Evolutionary conservation across 2,113 vertebrate genomes (phyloP).

Genomic region (Probosciger aterrimus): DNA sequence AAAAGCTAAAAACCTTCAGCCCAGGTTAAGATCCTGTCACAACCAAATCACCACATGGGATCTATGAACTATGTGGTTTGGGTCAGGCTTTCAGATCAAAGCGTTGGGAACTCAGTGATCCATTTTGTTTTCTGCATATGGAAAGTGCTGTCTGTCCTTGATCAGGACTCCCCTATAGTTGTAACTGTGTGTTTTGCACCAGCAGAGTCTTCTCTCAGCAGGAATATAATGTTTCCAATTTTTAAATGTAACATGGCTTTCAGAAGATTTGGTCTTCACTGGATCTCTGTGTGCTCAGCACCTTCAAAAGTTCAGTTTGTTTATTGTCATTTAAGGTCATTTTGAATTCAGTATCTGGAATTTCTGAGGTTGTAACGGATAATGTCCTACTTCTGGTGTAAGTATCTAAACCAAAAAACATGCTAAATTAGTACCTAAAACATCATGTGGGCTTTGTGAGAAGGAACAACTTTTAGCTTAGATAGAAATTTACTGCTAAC

Average conservation of each 20-base stretch:
- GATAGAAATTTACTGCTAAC: not conserved
- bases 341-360: not conserved
- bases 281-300: not conserved
- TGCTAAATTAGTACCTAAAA: not conserved
- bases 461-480: not conserved
- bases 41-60: not conserved
- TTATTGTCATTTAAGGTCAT: not conserved
- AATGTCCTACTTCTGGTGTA: not conserved
- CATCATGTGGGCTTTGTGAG: not conserved
- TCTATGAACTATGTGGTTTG: not conserved
- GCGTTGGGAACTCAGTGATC: rapidly evolving
- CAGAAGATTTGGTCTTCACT: not conserved
- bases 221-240: not conserved
- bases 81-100: not conserved
- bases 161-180: rapidly evolving
- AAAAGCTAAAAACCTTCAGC: not conserved
- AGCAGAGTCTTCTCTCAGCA: not conserved
- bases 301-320: not conserved
- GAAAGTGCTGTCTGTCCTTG: not conserved
- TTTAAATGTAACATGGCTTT: not conserved
- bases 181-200: not conserved
- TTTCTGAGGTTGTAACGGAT: not conserved
- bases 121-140: not conserved
- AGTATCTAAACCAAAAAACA: not conserved
- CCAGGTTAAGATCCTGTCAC: not conserved